A percentile compares a stretch with the other conserved stretches of the same genome.
Evolutionary conservation across 2,797 vertebrate genomes (phyloP).

Genomic region (Setipinna tenuifilis): DNA sequence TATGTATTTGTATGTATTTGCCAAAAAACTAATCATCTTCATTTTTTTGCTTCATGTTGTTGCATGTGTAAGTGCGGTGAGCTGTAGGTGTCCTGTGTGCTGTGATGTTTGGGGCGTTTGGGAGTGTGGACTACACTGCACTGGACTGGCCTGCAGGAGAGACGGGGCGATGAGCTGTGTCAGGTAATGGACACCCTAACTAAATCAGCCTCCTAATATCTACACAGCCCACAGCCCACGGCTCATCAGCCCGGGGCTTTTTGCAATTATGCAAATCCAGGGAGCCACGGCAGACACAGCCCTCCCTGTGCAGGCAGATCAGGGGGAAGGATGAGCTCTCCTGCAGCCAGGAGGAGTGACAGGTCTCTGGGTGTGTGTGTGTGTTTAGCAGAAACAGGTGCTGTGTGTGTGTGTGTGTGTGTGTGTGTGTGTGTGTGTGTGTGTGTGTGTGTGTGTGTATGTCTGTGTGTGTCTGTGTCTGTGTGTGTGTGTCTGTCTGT

Average conservation of each 20-base stretch:
- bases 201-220: background rate
- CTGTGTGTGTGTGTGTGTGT: no score
- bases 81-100: no score
- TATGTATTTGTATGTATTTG: no score
- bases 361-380: background rate
- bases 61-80: no score
- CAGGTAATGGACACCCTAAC: background rate
- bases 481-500: conserved; percentile 10
- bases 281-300: background rate
- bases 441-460: background rate
- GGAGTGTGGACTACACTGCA: no score
- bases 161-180: no score
- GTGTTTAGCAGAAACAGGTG: no score
- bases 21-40: no score
- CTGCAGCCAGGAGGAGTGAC: background rate
- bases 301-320: background rate
- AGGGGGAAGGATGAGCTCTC: no score
- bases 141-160: no score
- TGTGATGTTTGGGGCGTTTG: no score
- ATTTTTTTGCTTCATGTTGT: no score
- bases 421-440: conserved; percentile 17
- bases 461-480: background rate
- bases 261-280: conserved; percentile 16
- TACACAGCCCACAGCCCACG: background rate
- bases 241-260: background rate